These are phyloP conservation scores for Phyllotis vaccarum DNA, from an alignment of 2,797 vertebrate species.

Conservation along the genomic window DNA sequence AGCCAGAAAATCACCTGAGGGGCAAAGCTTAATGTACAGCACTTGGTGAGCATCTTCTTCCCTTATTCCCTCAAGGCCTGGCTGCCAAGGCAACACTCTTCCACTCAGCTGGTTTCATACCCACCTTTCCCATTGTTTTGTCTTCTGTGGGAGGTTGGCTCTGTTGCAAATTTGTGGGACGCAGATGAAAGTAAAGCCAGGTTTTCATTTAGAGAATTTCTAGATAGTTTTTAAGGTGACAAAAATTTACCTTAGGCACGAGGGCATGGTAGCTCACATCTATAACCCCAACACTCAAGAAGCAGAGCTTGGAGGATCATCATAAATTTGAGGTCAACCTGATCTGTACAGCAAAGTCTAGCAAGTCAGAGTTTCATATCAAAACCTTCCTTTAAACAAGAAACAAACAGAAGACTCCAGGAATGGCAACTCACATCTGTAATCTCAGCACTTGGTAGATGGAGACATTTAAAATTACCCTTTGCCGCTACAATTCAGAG, in stretches of 20 bases:
- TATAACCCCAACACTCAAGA: background rate
- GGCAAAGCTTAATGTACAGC: background rate
- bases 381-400: background rate
- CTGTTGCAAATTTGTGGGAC: background rate
- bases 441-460: background rate
- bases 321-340: background rate
- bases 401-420: background rate
- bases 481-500: no score
- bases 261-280: background rate
- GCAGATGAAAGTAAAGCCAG: background rate
- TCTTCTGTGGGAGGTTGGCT: background rate
- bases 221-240: background rate
- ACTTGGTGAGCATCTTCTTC: background rate
- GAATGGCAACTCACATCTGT: background rate
- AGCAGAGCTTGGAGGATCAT: background rate
- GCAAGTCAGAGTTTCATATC: background rate
- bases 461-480: background rate
- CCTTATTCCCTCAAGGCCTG: background rate
- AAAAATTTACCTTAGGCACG: background rate
- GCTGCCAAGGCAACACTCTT: background rate
- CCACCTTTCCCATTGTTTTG: background rate
- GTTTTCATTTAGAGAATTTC: constrained; percentile 25
- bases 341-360: background rate
- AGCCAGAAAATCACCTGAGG: background rate
- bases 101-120: background rate